Base-by-base conservation (phyloP, 2,797 vertebrate species). In the Lutjanus campechanus region DNA sequence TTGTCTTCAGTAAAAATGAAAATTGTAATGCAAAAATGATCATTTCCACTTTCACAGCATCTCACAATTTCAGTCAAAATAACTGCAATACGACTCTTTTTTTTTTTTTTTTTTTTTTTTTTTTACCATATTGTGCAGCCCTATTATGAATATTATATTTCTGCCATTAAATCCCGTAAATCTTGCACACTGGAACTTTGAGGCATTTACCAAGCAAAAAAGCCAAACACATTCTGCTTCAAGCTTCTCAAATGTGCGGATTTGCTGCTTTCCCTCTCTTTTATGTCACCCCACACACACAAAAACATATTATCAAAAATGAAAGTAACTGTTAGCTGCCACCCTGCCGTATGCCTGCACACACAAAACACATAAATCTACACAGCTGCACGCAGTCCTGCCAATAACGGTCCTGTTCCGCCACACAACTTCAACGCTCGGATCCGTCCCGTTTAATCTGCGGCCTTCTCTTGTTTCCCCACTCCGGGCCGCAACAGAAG, bases 401-500 rank as follows among this genome's bases (percentile, higher is more conserved):
- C 59, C 58, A 65, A 73, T 47, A 75, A 61, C 40, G 20, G n/a
- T 43, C 19, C 20, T 40, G 77, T 76, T 67, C 82, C 64, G 69
- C 62, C 79, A 76, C 73, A 20, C 65, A 77, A 53, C 64, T 85
- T 85, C 60, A 29, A 25, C 12, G 19, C 79, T 91, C 77, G 68
- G 79, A 85, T 85, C 81, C 73, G 81, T 76, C 61, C 76, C 15
- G 54, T 83, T 75, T 92, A 90, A 91, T 88, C 69, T 43, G 29
- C 76, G 25, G 67, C 66, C 51, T 40, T 92, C 90, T 93, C 89
- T 19, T 43, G 71, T 93, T 93, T 86, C 86, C 67, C 41, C 60
- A 50, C 68, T 70, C 60, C 47, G 74, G 51, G 40, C 82, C 84
- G 81, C 90, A 93, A 92, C 90, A 91, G 69, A 90, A 91, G 89